Conservation (phyloP, 2,797 vertebrate genomes). For the Spatula versicolor region DNA sequence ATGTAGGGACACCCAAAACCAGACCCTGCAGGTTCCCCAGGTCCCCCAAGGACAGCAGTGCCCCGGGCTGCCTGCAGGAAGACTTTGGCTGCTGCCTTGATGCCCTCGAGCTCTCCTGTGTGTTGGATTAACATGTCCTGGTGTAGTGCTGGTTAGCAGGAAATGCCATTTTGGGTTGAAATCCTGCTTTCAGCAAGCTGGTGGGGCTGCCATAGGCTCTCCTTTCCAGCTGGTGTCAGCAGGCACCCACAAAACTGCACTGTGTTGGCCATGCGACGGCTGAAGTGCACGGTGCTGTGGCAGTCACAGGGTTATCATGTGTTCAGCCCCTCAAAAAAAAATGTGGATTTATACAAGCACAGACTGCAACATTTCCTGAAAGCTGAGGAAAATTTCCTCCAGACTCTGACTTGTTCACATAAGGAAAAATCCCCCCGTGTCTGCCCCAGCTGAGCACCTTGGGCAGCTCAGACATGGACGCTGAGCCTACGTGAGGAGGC, state of each 20-base stretch:
- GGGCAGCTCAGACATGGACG: not conserved
- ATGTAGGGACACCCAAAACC: fast-evolving
- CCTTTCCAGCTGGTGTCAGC: not conserved
- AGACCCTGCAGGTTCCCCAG: fast-evolving
- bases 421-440: too few species aligned
- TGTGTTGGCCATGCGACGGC: fast-evolving
- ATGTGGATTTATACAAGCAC: not conserved
- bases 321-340: not conserved
- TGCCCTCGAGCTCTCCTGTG: fast-evolving
- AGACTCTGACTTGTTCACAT: too few species aligned
- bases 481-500: not conserved
- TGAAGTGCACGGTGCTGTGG: fast-evolving
- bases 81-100: not conserved
- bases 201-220: not conserved
- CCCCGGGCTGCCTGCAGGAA: not conserved
- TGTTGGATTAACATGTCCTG: not conserved
- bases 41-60: fast-evolving
- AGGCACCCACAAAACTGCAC: fast-evolving
- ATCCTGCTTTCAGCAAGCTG: not conserved
- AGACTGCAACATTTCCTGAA: not conserved
- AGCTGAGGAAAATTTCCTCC: not conserved
- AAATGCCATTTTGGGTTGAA: not conserved
- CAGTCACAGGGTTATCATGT: not conserved
- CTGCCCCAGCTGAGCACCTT: not conserved
- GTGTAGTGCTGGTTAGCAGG: not conserved